These are phyloP conservation scores for Hystrix cristata DNA, from an alignment of 2,113 vertebrate species.

Conservation along the genomic window DNA sequence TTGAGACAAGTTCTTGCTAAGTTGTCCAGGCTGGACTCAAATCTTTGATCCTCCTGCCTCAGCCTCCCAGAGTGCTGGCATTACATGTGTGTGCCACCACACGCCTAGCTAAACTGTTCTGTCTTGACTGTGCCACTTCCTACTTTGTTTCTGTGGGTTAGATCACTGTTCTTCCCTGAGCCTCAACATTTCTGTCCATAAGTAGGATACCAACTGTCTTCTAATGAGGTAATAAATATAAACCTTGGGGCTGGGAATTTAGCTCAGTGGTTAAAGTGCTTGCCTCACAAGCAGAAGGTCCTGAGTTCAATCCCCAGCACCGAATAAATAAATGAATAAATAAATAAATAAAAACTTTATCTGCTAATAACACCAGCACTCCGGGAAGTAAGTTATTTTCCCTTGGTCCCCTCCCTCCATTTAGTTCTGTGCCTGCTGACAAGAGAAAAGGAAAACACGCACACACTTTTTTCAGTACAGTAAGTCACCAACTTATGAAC, in stretches of 20 bases:
- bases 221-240: slow-evolving; percentile 41
- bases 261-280: too few relatives aligned
- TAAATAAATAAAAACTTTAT: neutral
- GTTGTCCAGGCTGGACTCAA: too few relatives aligned
- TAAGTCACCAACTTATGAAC: neutral
- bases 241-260: neutral
- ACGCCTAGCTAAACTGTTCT: neutral
- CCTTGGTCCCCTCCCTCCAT: neutral
- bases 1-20: too few relatives aligned
- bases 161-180: neutral
- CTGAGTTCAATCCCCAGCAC: too few relatives aligned
- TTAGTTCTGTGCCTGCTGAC: neutral
- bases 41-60: too few relatives aligned
- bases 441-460: neutral
- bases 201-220: neutral
- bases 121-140: neutral
- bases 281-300: too few relatives aligned
- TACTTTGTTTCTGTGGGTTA: neutral
- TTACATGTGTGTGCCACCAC: too few relatives aligned
- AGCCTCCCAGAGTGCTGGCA: too few relatives aligned
- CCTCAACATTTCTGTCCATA: neutral
- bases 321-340: too few relatives aligned
- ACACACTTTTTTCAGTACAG: neutral
- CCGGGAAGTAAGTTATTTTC: neutral
- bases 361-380: neutral